A percentile compares a stretch with the other conserved stretches of the same genome.
phyloP scores from a whole-genome alignment of 2,113 vertebrate species.

The Leucopternis melanops region DNA sequence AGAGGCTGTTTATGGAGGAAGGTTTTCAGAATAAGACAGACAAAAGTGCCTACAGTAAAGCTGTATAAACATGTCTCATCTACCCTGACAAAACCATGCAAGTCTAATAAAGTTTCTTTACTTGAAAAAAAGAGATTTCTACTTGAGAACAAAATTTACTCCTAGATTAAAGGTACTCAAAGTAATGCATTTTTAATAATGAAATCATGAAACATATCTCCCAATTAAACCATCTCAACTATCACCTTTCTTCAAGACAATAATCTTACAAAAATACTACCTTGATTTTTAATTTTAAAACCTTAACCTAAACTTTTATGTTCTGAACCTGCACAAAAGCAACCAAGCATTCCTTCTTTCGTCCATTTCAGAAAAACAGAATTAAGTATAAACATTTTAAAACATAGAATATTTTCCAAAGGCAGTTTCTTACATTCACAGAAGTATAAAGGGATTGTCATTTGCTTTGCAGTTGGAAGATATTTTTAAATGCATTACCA shows the following conservation, averaged over 20 bases:
- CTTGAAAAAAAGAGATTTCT: neutral
- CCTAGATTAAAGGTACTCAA: neutral
- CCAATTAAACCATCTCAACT: neutral
- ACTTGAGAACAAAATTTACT: neutral
- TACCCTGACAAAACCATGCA: neutral
- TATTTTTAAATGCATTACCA: neutral
- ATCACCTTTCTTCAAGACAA: neutral
- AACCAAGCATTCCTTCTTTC: neutral
- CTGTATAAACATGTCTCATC: neutral
- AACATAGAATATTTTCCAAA: neutral
- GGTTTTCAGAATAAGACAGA: neutral
- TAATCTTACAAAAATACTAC: neutral
- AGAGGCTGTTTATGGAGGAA: neutral
- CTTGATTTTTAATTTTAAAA: neutral
- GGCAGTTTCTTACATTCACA: neutral
- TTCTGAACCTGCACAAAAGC: neutral
- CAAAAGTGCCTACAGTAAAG: neutral
- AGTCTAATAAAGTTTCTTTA: neutral
- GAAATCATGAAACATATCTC: neutral
- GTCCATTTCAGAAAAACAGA: neutral
- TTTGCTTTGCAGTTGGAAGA: neutral
- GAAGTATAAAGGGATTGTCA: neutral
- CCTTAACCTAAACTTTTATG: neutral
- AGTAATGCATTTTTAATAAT: neutral
- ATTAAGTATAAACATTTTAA: neutral